phyloP scores from a whole-genome alignment of 2,797 vertebrate species.

The Chrysocyon brachyurus region DNA sequence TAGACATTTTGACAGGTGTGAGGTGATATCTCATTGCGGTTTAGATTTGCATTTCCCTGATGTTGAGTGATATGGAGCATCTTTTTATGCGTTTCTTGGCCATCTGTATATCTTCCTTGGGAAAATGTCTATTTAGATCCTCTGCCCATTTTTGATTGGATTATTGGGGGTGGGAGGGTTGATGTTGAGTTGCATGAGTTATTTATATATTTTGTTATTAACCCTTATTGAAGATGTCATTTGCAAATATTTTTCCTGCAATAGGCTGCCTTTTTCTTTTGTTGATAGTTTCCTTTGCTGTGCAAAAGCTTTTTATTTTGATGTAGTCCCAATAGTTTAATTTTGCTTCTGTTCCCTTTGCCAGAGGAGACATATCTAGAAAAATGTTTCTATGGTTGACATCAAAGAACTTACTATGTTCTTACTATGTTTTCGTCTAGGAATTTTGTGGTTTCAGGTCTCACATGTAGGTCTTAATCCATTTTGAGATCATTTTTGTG shows the following conservation, averaged over 20 bases:
- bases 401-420: background rate
- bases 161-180: background rate
- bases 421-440: background rate
- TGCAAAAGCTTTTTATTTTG: background rate
- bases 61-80: background rate
- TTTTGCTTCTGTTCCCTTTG: background rate
- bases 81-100: background rate
- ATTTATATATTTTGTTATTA: background rate
- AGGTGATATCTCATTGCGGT: background rate
- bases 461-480: background rate
- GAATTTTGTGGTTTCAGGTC: background rate
- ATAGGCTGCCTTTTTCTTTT: background rate
- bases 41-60: background rate
- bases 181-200: background rate
- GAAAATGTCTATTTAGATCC: background rate
- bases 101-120: background rate
- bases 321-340: background rate
- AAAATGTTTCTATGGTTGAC: background rate
- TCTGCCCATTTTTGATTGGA: background rate
- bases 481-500: background rate
- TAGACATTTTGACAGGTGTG: background rate
- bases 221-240: background rate
- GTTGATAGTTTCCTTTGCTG: background rate
- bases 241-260: background rate
- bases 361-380: background rate